phyloP scores from a whole-genome alignment of 2,113 vertebrate species.

The Corynorhinus townsendii region DNA sequence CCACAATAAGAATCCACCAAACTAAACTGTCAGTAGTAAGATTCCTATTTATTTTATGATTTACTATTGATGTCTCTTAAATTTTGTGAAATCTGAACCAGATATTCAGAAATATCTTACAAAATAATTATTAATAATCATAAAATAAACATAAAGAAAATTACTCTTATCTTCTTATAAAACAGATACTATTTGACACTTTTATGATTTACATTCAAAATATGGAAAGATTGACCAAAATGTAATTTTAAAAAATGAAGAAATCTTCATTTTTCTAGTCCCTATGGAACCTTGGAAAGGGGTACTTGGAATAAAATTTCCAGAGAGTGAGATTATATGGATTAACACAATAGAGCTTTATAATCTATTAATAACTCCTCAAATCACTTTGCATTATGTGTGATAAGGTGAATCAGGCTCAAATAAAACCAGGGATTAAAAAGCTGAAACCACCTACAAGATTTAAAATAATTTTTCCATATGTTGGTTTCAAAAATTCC shows the following conservation, averaged over 20 bases:
- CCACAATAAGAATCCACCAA: not conserved
- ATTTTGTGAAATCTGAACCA: conserved; percentile 3
- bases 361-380: not conserved
- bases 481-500: not conserved
- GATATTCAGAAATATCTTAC: not conserved
- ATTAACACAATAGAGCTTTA: not conserved
- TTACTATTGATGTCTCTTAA: not conserved
- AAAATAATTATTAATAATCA: not conserved
- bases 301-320: not conserved
- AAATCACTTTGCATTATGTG: not conserved
- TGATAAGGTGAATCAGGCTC: not conserved
- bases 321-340: not conserved
- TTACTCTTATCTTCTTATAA: not conserved
- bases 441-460: not conserved
- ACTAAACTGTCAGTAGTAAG: not conserved
- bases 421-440: conserved; percentile 5
- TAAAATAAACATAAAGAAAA: not conserved
- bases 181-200: not conserved
- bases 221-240: not conserved
- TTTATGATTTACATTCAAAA: not conserved
- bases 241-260: not conserved
- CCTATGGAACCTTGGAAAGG: not conserved
- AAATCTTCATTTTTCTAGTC: not conserved
- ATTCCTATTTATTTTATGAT: not conserved
- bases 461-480: not conserved